A percentile compares a stretch with the other conserved stretches of the same genome.
phyloP scores from a whole-genome alignment of 1,140 invertebrate species.

The Drosophila lacertosa region DNA sequence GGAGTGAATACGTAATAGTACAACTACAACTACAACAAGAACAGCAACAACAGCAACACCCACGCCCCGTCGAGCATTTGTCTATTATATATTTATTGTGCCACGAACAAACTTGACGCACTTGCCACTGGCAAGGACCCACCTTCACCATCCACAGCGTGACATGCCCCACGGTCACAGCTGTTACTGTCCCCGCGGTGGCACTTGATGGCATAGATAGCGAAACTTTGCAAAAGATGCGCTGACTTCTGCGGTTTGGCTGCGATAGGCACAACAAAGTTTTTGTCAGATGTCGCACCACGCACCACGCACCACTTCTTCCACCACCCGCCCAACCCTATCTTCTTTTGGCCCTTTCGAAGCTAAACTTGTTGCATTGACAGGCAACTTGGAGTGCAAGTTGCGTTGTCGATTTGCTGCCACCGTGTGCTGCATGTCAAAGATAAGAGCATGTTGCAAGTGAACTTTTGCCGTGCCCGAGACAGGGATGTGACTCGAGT shows the following conservation, averaged over 20 bases:
- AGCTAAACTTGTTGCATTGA: conserved; percentile 73
- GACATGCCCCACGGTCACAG: conserved; percentile 28
- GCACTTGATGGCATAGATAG: conserved; percentile 53
- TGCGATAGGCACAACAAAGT: conserved; percentile 70
- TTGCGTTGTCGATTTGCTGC: conserved; percentile 33
- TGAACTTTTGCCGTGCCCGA: conserved; percentile 42
- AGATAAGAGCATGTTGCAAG: conserved; percentile 50
- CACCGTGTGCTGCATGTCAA: conserved; percentile 39
- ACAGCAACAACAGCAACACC: not conserved
- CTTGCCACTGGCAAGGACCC: not conserved
- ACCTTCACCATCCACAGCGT: conserved; percentile 1
- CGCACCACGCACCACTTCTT: not conserved
- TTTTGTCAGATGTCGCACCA: conserved; percentile 35
- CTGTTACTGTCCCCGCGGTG: conserved; percentile 2
- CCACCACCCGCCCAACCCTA: too few relatives aligned
- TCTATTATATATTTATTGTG: conserved; percentile 50
- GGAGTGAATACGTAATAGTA: not conserved
- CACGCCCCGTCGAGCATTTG: conserved; percentile 32
- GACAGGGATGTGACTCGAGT: conserved; percentile 9
- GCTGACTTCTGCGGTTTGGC: conserved; percentile 63
- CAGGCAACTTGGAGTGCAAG: conserved; percentile 41
- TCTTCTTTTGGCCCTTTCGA: not conserved
- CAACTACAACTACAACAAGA: not conserved
- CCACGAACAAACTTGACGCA: conserved; percentile 21
- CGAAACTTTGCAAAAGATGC: conserved; percentile 55